phyloP scores from a whole-genome alignment of 1,140 invertebrate genomes.

The Ips typographus region DNA sequence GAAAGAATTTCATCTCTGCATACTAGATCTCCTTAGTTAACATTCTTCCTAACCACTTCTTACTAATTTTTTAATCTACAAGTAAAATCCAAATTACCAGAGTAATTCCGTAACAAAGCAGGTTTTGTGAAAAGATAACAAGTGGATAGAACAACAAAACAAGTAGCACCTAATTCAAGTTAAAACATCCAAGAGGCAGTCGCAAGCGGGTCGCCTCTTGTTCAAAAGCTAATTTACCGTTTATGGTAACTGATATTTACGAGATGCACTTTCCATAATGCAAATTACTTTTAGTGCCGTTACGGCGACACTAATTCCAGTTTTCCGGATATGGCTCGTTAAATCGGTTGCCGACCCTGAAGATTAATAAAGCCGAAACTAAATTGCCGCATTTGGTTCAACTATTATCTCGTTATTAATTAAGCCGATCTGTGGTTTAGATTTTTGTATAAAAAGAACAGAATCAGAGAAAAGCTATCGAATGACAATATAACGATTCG shows the following conservation, averaged over 20 bases:
- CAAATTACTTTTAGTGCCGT: slow-evolving; percentile 26
- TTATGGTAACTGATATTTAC: slow-evolving; percentile 24
- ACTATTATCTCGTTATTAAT: slow-evolving; percentile 10
- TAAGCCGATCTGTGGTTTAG: neutral
- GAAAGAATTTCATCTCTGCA: too few species aligned
- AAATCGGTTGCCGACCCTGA: slow-evolving; percentile 18
- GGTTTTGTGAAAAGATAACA: too few species aligned
- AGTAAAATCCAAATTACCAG: too few species aligned
- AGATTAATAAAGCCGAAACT: slow-evolving; percentile 22
- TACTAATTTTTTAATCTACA: too few species aligned
- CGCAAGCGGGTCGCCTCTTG: neutral
- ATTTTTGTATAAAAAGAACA: too few species aligned
- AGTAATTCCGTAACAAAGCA: too few species aligned
- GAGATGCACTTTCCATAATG: slow-evolving; percentile 25
- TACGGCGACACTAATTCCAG: slow-evolving; percentile 25
- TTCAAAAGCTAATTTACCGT: slow-evolving; percentile 9
- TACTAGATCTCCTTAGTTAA: too few species aligned
- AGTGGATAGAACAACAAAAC: too few species aligned
- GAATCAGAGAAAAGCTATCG: neutral
- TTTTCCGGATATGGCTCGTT: slow-evolving; percentile 27
- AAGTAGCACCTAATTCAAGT: too few species aligned
- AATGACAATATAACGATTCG: slow-evolving; percentile 1
- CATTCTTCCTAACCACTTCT: too few species aligned
- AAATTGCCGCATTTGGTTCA: slow-evolving; percentile 15
- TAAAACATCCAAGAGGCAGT: too few species aligned